Evolutionary conservation across 2,888 invertebrate species (phyloP).

Genomic region (Chouioia cunea): DNA sequence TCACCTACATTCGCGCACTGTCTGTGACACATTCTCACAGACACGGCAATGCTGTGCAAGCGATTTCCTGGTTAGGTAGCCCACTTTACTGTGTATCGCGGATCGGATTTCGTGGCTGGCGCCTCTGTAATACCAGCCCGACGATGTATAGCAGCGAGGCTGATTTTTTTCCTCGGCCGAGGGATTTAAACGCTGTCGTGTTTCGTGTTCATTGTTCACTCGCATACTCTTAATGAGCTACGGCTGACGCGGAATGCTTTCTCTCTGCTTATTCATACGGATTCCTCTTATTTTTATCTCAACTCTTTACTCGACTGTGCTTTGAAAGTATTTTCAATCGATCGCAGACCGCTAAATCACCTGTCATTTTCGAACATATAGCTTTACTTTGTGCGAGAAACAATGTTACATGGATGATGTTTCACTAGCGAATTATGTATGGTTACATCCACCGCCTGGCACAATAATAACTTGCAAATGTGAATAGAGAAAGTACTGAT

Average conservation of each 20-base stretch:
- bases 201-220: slow-evolving; percentile 42
- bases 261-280: neutral
- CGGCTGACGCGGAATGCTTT: slow-evolving; percentile 18
- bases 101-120: slow-evolving; percentile 27
- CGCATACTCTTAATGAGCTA: slow-evolving; percentile 23
- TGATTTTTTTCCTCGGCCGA: neutral
- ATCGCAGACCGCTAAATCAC: too few species aligned
- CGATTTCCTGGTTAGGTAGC: slow-evolving; percentile 26
- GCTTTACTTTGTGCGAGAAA: too few species aligned
- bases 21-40: too few species aligned
- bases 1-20: too few species aligned
- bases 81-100: slow-evolving; percentile 8
- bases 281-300: neutral
- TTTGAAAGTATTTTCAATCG: too few species aligned
- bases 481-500: too few species aligned
- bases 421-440: too few species aligned
- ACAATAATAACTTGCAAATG: too few species aligned
- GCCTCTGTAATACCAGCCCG: neutral
- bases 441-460: too few species aligned
- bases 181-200: slow-evolving; percentile 34
- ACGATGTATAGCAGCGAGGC: slow-evolving; percentile 1
- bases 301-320: too few species aligned
- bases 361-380: too few species aligned
- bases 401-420: too few species aligned
- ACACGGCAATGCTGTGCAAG: neutral